Evolutionary conservation across 2,888 invertebrate species (phyloP).

Genomic region (Drosophila fungiperda): DNA sequence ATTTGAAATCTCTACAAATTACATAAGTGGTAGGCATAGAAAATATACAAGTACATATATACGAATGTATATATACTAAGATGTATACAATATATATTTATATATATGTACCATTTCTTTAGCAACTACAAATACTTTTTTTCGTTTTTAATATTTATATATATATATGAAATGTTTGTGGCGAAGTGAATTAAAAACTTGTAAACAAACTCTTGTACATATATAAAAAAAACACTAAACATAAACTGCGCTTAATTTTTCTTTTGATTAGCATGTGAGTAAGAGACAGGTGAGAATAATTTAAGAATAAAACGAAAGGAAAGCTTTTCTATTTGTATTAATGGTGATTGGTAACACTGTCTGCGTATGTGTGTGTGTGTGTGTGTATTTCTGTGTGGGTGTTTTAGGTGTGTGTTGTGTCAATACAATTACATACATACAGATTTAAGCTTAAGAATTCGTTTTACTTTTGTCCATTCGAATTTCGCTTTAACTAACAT

Average conservation of each 20-base stretch:
- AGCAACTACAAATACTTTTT: constrained; percentile 80
- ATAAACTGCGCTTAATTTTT: constrained; percentile 42
- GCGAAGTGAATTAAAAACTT: constrained; percentile 49
- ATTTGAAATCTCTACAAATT: constrained; percentile 79
- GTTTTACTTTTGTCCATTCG: constrained; percentile 69
- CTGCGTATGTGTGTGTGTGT: constrained; percentile 18
- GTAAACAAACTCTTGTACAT: constrained; percentile 50
- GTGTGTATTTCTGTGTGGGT: constrained; percentile 13
- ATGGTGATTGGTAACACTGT: constrained; percentile 21
- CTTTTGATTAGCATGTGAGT: constrained; percentile 53
- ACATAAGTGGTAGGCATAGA: constrained; percentile 81
- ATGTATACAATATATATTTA: constrained; percentile 69
- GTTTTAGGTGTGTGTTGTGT: not conserved
- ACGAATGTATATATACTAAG: constrained; percentile 68
- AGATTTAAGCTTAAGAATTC: constrained; percentile 82
- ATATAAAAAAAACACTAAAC: constrained; percentile 41
- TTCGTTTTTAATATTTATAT: constrained; percentile 40
- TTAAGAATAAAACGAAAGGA: constrained; percentile 31
- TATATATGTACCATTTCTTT: constrained; percentile 68
- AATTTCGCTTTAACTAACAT: constrained; percentile 68
- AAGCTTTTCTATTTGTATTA: constrained; percentile 31
- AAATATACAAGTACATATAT: constrained; percentile 81
- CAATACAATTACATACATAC: constrained; percentile 84
- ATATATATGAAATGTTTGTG: constrained; percentile 60
- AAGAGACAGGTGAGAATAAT: constrained; percentile 48